A percentile compares a stretch with the other conserved stretches of the same genome.
These are phyloP conservation scores for Meloidogyne floridensis DNA, from an alignment of 1,140 invertebrate species.

Conservation along the genomic window DNA sequence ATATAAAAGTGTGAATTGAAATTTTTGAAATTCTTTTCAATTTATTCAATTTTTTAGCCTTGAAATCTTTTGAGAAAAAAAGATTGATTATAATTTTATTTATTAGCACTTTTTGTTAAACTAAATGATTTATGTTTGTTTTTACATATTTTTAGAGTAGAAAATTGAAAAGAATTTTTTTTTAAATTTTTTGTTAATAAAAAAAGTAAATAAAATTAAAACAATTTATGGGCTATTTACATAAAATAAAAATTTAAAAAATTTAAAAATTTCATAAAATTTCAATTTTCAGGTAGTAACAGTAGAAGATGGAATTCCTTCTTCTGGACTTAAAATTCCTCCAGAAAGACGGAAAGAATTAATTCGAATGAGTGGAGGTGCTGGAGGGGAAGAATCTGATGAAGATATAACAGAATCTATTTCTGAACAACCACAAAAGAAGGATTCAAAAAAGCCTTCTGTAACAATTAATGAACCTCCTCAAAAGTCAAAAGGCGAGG, in stretches of 20 bases:
- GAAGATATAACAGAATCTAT: constrained; percentile 64
- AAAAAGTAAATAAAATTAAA: too few relatives aligned
- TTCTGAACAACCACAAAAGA: constrained; percentile 58
- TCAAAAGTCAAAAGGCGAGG: background rate
- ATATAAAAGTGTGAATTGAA: too few relatives aligned
- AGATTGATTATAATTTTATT: background rate
- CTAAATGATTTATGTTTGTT: background rate
- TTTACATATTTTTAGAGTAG: background rate
- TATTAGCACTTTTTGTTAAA: constrained; percentile 5
- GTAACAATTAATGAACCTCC: constrained; percentile 8
- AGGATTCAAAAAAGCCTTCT: constrained; percentile 20
- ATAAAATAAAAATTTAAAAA: too few relatives aligned
- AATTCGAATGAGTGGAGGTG: constrained; percentile 34
- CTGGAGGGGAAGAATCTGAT: constrained; percentile 39
- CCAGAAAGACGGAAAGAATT: constrained; percentile 51
- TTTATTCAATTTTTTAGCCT: too few relatives aligned
- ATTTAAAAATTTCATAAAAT: background rate
- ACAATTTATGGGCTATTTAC: too few relatives aligned
- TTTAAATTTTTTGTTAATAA: too few relatives aligned
- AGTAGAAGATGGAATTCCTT: constrained; percentile 44
- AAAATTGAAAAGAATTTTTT: background rate
- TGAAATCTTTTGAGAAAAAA: background rate
- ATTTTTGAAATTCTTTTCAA: too few relatives aligned
- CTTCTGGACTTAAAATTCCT: constrained; percentile 51
- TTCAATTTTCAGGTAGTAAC: constrained; percentile 24